Conservation (phyloP, 2,888 invertebrate genomes). For the Platypus cylindrus region DNA sequence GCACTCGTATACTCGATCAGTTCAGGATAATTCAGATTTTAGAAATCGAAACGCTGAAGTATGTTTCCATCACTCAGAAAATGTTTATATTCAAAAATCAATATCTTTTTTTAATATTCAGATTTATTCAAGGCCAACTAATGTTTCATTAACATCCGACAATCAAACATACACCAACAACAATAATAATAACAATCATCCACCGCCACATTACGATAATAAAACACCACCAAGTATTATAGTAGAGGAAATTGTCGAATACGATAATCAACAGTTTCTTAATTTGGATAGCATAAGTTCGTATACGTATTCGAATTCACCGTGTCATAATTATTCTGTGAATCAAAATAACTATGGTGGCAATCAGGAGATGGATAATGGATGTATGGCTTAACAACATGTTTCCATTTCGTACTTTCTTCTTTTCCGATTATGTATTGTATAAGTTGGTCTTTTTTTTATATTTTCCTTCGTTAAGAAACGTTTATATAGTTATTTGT, state of each 20-base stretch:
- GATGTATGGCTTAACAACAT: constrained; percentile 45
- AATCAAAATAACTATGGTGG: constrained; percentile 41
- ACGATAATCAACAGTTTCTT: constrained; percentile 42
- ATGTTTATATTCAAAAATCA: too few relatives aligned
- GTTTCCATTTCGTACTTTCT: neutral
- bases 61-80: neutral
- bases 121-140: constrained; percentile 25
- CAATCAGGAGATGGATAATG: constrained; percentile 44
- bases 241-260: constrained; percentile 38
- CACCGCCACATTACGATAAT: constrained; percentile 2
- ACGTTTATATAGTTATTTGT: constrained; percentile 8
- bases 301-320: constrained; percentile 29
- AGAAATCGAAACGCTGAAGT: constrained; percentile 22
- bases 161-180: constrained; percentile 20
- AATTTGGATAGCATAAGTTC: constrained; percentile 37
- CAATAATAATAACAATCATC: constrained; percentile 10
- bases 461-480: constrained; percentile 4
- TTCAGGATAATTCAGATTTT: constrained; percentile 22
- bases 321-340: constrained; percentile 44
- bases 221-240: constrained; percentile 35
- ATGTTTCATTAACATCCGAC: constrained; percentile 21
- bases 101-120: constrained; percentile 13
- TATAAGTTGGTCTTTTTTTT: too few relatives aligned
- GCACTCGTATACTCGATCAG: constrained; percentile 30
- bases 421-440: too few relatives aligned